Evolutionary conservation across 2,113 vertebrate species (phyloP).

Genomic region (Zootoca vivipara): DNA sequence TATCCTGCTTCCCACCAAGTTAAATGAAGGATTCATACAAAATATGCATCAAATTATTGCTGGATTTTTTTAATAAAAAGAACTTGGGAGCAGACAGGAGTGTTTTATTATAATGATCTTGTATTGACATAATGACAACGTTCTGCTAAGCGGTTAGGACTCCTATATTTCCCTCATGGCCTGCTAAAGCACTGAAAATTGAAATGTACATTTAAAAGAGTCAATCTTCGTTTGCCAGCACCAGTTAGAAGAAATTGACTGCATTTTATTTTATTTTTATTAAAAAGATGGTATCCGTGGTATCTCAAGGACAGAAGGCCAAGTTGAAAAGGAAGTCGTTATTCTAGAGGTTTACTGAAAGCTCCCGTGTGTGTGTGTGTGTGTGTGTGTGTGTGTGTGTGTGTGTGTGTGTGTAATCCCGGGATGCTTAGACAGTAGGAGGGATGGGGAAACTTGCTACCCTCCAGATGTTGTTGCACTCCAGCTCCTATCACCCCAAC

Average conservation of each 20-base stretch:
- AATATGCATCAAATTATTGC: slow-evolving; percentile 68
- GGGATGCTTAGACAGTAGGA: not conserved
- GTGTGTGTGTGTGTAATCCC: not conserved
- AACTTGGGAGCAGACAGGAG: slow-evolving; percentile 57
- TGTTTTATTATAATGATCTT: slow-evolving; percentile 72
- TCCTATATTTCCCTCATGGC: slow-evolving; percentile 66
- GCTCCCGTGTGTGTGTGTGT: not conserved
- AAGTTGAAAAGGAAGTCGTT: slow-evolving; percentile 9
- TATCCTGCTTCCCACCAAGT: slow-evolving; percentile 56
- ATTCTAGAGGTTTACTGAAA: not conserved
- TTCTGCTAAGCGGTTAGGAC: slow-evolving; percentile 69
- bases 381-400: too few species aligned
- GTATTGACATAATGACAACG: slow-evolving; percentile 70
- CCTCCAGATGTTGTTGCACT: too few species aligned
- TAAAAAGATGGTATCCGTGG: slow-evolving; percentile 49
- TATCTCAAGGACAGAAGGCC: slow-evolving; percentile 37
- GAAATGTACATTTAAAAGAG: slow-evolving; percentile 73
- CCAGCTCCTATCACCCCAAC: too few species aligned
- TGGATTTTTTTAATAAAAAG: slow-evolving; percentile 51
- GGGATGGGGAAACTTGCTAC: not conserved
- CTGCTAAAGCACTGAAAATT: slow-evolving; percentile 66
- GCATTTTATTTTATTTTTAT: slow-evolving; percentile 50
- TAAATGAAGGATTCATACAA: slow-evolving; percentile 69
- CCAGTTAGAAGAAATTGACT: slow-evolving; percentile 50
- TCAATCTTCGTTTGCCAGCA: slow-evolving; percentile 65